phyloP scores from a whole-genome alignment of 2,888 invertebrate species.

The Meganola albula region DNA sequence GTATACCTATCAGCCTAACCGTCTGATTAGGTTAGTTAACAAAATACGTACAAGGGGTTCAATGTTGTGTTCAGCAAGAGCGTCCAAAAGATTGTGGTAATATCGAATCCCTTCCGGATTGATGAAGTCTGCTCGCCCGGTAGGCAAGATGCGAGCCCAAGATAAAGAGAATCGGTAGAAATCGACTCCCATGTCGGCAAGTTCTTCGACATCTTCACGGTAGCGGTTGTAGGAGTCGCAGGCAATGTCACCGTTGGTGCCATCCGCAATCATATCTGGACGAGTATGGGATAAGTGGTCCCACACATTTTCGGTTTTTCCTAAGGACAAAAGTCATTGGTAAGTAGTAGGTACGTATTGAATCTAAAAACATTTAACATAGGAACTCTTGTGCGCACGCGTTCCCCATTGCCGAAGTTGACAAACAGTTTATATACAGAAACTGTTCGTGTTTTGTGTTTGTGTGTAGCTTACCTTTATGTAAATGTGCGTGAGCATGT shows the following conservation, averaged over 20 bases:
- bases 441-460: too few species aligned
- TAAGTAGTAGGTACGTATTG: too few species aligned
- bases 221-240: conserved; percentile 84
- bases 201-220: conserved; percentile 75
- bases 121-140: conserved; percentile 72
- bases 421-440: too few species aligned
- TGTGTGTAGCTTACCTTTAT: too few species aligned
- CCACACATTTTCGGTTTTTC: conserved; percentile 82
- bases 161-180: conserved; percentile 79
- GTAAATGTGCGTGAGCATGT: too few species aligned
- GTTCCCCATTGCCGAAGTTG: too few species aligned
- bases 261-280: conserved; percentile 79
- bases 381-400: too few species aligned
- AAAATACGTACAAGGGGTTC: conserved; percentile 78
- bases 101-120: conserved; percentile 80
- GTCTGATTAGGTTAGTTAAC: too few species aligned
- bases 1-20: too few species aligned
- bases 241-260: conserved; percentile 81
- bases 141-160: conserved; percentile 81
- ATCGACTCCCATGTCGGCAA: conserved; percentile 72
- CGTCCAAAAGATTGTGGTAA: conserved; percentile 81
- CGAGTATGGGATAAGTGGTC: conserved; percentile 72
- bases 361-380: too few species aligned
- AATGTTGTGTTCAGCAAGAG: conserved; percentile 79
- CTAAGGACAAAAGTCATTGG: too few species aligned